A percentile compares a stretch with the other conserved stretches of the same genome.
Evolutionary conservation across 2,113 vertebrate genomes (phyloP).

Genomic region (Merops nubicus): DNA sequence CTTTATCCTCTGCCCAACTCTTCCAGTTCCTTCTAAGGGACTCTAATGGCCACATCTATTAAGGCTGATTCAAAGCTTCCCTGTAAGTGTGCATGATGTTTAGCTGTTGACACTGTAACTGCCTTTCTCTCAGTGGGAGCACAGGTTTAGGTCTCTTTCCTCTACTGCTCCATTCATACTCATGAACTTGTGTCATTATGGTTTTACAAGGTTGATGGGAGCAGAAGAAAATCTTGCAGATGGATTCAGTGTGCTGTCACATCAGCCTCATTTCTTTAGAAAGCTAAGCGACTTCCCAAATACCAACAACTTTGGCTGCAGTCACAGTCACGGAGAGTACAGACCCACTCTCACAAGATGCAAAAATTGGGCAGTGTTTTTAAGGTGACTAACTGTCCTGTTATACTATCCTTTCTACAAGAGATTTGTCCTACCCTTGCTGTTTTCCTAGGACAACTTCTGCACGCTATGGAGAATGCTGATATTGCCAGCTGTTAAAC

Average conservation of each 20-base stretch:
- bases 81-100: neutral
- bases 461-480: neutral
- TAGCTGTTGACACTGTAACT: neutral
- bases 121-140: neutral
- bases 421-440: neutral
- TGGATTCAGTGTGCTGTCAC: neutral
- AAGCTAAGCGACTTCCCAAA: neutral
- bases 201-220: neutral
- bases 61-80: neutral
- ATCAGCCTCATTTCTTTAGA: neutral
- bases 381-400: neutral
- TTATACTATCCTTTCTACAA: neutral
- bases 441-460: neutral
- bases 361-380: neutral
- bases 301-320: neutral
- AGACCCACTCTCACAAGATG: rapidly evolving
- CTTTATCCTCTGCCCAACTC: neutral
- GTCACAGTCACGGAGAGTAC: rapidly evolving
- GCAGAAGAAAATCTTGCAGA: neutral
- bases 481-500: neutral
- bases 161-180: neutral
- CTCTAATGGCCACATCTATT: neutral
- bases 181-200: neutral
- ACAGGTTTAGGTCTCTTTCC: neutral
- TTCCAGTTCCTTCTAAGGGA: neutral